Conservation (phyloP, 2,888 invertebrate genomes). For the Acholoe squamosa region DNA sequence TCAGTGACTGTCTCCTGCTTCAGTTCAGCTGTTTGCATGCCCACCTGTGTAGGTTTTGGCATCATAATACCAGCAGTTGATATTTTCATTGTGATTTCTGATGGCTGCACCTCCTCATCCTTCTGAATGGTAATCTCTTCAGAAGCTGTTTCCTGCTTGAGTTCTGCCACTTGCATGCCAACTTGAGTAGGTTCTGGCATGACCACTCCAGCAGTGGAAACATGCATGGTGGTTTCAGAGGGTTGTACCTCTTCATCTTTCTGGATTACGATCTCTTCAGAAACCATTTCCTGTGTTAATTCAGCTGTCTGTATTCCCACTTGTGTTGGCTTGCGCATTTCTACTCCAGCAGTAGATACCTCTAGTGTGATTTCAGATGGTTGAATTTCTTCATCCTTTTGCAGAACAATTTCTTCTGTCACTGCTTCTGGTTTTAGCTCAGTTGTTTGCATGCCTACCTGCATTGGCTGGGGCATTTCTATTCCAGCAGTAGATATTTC, state of each 20-base stretch:
- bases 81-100: conserved; percentile 60
- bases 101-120: conserved; percentile 61
- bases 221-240: conserved; percentile 49
- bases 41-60: conserved; percentile 48
- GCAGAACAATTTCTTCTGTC: conserved; percentile 43
- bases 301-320: conserved; percentile 38
- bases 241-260: conserved; percentile 63
- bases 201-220: conserved; percentile 64
- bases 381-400: conserved; percentile 28
- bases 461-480: neutral
- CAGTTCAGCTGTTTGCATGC: conserved; percentile 36
- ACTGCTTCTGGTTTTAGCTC: conserved; percentile 41
- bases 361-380: neutral
- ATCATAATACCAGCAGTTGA: conserved; percentile 43
- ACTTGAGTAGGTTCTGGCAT: conserved; percentile 48
- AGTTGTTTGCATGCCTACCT: conserved; percentile 7
- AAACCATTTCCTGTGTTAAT: conserved; percentile 58
- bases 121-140: conserved; percentile 53
- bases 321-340: conserved; percentile 42
- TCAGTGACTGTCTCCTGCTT: conserved; percentile 60
- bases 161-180: conserved; percentile 47
- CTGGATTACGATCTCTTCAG: conserved; percentile 61
- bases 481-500: conserved; percentile 50
- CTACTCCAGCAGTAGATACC: conserved; percentile 57
- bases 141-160: conserved; percentile 53